Base-by-base conservation (phyloP, 2,888 invertebrate species). In the Gibbula magus region DNA sequence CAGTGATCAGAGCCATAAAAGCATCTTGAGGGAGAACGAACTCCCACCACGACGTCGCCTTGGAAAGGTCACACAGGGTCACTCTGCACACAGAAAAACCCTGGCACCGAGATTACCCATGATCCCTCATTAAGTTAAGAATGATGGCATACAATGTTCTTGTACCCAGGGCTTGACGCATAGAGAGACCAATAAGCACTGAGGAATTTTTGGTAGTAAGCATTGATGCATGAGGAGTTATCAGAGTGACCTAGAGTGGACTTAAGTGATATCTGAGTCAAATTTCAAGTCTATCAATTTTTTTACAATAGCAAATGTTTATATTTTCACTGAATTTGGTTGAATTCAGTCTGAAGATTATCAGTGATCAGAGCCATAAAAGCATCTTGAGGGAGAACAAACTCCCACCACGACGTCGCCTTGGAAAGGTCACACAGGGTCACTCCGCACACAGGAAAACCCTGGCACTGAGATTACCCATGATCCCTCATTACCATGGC, bases 401-500 rank as follows among this genome's bases (percentile, higher is more conserved):
- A 32, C 20, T 70, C 70, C 70, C 70, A 70, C 39, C 70, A 39
- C n/a, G 20, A 70, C 39, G 0, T 70, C 70, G n/a, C 70, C 70
- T 35, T 20, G 39, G 70, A 70, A 32, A 70, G 70, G 70, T 70
- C 70, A 70, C 70, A 70, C 20, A 39, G 35, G 70, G 35, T 70
- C 70, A 70, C 70, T n/a, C 70, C 35, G 45, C 70, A 70, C 70
- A 32, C 70, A 70, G 70, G 70, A 70, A 35, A 70, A 70, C 70
- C 70, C 70, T 70, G 70, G 35, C 35, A 45, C 75, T 18, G 75
- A 75, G 75, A 52, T 52, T 25, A 52, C 75, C 75, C 29, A 51
- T 70, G 70, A 70, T 70, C 70, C 78, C 67, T 29, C 51, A 70
- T 51, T 52, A 67, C 79, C 79, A 54, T 45, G 74, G 45, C 61